Conservation (phyloP, 2,113 vertebrate genomes). For the Oostethus manadensis region DNA sequence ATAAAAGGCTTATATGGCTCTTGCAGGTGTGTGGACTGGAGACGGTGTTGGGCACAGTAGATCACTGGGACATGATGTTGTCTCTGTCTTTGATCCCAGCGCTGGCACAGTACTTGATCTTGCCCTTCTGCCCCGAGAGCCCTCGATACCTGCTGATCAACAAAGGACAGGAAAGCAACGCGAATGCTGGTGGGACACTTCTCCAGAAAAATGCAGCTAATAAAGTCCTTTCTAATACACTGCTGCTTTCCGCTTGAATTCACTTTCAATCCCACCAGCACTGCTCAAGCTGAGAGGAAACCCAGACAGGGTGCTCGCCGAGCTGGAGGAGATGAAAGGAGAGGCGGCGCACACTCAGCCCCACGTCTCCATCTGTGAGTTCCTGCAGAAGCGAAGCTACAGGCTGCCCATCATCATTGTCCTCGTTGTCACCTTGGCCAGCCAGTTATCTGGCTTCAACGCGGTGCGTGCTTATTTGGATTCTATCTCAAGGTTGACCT, state of each 20-base stretch:
- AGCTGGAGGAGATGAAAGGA: slow-evolving; percentile 67
- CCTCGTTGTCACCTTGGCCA: slow-evolving; percentile 59
- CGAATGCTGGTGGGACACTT: slow-evolving; percentile 60
- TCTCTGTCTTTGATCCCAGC: slow-evolving; percentile 74
- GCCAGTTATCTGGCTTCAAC: slow-evolving; percentile 65
- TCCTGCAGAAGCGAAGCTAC: slow-evolving; percentile 65
- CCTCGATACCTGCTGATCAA: slow-evolving; percentile 76
- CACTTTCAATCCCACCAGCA: slow-evolving; percentile 31
- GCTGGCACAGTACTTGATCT: slow-evolving; percentile 63
- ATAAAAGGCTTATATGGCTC: not conserved
- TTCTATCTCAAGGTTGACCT: too few relatives aligned
- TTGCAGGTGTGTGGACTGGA: slow-evolving; percentile 74
- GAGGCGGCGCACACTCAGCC: slow-evolving; percentile 57
- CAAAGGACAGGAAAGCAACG: slow-evolving; percentile 59
- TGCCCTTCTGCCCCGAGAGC: slow-evolving; percentile 77
- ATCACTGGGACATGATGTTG: slow-evolving; percentile 71
- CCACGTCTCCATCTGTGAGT: slow-evolving; percentile 58
- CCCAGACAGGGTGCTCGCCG: slow-evolving; percentile 36
- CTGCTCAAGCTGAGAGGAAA: slow-evolving; percentile 57
- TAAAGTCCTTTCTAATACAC: too few relatives aligned
- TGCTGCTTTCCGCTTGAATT: too few relatives aligned
- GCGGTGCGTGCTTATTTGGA: slow-evolving; percentile 41
- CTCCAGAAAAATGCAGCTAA: not conserved
- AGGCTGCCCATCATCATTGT: slow-evolving; percentile 60
- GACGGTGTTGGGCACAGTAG: slow-evolving; percentile 64